Evolutionary conservation across 2,888 invertebrate species (phyloP).

Genomic region (Euproctis similis): DNA sequence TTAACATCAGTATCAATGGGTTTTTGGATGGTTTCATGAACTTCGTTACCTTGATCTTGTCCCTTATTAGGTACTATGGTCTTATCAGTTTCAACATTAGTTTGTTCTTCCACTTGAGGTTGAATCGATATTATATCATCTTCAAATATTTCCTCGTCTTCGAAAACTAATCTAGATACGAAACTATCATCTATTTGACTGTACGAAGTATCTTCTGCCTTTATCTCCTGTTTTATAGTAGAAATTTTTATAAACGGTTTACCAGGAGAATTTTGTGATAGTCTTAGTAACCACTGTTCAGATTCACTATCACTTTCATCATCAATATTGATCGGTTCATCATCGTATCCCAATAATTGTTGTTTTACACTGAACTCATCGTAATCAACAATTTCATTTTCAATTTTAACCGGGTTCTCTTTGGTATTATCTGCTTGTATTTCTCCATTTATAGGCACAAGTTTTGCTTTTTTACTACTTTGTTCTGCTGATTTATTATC

Average conservation of each 20-base stretch:
- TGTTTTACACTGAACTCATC: slow-evolving; percentile 60
- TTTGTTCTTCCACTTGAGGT: slow-evolving; percentile 18
- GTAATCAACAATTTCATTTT: slow-evolving; percentile 46
- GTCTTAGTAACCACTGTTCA: slow-evolving; percentile 67
- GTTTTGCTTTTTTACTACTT: slow-evolving; percentile 34
- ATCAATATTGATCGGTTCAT: slow-evolving; percentile 44
- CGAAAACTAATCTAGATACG: slow-evolving; percentile 19
- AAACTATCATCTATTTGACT: slow-evolving; percentile 60
- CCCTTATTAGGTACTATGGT: too few relatives aligned
- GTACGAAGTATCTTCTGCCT: slow-evolving; percentile 50
- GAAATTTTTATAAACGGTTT: slow-evolving; percentile 44
- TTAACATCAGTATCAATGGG: not conserved
- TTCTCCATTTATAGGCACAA: slow-evolving; percentile 31
- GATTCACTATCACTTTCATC: slow-evolving; percentile 72
- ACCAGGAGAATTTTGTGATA: slow-evolving; percentile 67
- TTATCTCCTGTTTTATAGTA: slow-evolving; percentile 22
- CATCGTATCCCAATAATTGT: slow-evolving; percentile 53
- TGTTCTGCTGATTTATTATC: slow-evolving; percentile 3
- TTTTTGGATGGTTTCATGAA: not conserved
- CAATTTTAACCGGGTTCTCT: slow-evolving; percentile 36
- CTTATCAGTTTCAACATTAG: not conserved
- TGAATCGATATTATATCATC: slow-evolving; percentile 49
- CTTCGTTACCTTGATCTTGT: not conserved
- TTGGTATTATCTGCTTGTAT: slow-evolving; percentile 13
- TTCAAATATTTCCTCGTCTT: slow-evolving; percentile 37